These are phyloP conservation scores for Ruditapes philippinarum DNA, from an alignment of 1,140 invertebrate species.

Conservation along the genomic window DNA sequence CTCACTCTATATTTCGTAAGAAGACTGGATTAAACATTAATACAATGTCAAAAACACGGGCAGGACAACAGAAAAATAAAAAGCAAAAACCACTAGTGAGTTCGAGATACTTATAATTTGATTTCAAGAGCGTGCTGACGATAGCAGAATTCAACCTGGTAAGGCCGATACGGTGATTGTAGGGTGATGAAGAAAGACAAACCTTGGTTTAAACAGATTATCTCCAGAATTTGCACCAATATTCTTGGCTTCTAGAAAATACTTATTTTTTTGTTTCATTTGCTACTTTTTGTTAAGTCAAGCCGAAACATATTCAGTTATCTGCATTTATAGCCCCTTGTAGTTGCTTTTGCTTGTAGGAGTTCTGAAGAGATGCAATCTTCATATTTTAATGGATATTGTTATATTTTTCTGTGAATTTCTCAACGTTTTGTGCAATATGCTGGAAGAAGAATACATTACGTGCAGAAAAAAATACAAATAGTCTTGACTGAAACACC, in stretches of 20 bases:
- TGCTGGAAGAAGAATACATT: no score
- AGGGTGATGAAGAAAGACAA: background rate
- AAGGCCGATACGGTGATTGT: background rate
- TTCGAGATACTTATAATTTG: background rate
- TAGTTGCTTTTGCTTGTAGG: constrained; percentile 54
- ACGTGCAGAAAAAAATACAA: no score
- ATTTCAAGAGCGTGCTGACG: constrained; percentile 11
- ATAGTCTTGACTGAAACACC: no score
- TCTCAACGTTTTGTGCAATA: no score
- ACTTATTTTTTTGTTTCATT: background rate
- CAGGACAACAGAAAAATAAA: background rate
- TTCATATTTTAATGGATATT: no score
- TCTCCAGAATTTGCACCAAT: background rate
- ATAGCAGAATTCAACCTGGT: background rate
- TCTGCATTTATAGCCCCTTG: constrained; percentile 12
- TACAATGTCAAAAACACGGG: background rate
- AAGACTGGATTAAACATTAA: background rate
- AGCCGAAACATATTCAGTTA: constrained; percentile 25
- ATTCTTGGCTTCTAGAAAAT: constrained; percentile 17
- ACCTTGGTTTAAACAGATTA: background rate
- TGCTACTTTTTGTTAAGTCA: constrained; percentile 16
- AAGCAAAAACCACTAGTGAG: background rate
- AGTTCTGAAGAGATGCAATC: no score
- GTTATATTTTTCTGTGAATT: no score
- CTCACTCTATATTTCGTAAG: background rate